Evolutionary conservation across 2,797 vertebrate species (phyloP).

Genomic region (Hyperoplus lanceolatus): DNA sequence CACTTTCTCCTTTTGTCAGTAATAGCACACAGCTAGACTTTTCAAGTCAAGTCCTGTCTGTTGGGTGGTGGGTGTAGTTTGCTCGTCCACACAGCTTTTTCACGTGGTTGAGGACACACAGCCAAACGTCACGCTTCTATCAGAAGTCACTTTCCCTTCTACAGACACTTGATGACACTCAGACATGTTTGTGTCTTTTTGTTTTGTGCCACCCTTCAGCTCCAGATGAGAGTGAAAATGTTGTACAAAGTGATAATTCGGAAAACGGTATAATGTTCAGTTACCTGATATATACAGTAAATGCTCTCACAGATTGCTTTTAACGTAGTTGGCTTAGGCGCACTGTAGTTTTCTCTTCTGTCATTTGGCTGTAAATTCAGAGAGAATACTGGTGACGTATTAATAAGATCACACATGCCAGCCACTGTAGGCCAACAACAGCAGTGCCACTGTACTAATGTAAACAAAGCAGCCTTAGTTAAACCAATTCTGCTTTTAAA

Average conservation of each 20-base stretch:
- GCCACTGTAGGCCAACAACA: constrained; percentile 7
- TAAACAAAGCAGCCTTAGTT: background rate
- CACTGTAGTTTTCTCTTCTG: constrained; percentile 50
- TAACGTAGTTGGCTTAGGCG: constrained; percentile 52
- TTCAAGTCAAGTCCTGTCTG: constrained; percentile 28
- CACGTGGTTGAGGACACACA: constrained; percentile 50
- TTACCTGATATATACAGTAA: background rate
- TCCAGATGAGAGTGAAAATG: constrained; percentile 72
- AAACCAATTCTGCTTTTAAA: background rate
- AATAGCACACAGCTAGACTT: constrained; percentile 27
- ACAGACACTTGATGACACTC: constrained; percentile 41
- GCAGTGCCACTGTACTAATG: background rate
- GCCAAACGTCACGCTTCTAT: constrained; percentile 18
- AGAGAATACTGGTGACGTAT: constrained; percentile 23
- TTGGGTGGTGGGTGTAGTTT: constrained; percentile 39
- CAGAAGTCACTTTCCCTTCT: background rate
- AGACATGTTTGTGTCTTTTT: constrained; percentile 71
- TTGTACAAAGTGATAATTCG: constrained; percentile 74
- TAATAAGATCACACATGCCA: constrained; percentile 8
- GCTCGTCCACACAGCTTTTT: constrained; percentile 53
- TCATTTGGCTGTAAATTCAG: constrained; percentile 41
- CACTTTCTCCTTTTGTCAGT: constrained; percentile 21
- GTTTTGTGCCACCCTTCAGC: constrained; percentile 75
- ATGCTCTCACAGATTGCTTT: constrained; percentile 14
- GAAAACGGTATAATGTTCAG: constrained; percentile 70